Evolutionary conservation across 2,797 vertebrate species (phyloP).

Genomic region (Enteromius unitaeniatus): DNA sequence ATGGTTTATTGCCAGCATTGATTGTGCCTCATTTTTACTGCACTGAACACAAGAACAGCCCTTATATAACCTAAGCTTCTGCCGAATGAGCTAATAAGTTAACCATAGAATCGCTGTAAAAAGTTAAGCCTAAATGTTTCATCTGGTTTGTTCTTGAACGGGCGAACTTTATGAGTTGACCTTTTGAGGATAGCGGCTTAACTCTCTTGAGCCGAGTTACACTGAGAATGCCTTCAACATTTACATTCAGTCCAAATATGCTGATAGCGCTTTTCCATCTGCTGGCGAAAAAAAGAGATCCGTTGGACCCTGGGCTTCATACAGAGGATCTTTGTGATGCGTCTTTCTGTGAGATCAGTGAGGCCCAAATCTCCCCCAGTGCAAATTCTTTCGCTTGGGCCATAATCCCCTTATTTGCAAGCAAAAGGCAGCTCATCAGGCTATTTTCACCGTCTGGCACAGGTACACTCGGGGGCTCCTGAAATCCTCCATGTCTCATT

Average conservation of each 20-base stretch:
- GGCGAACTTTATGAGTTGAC: conserved; percentile 17
- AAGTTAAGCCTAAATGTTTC: conserved; percentile 8
- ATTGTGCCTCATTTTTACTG: not conserved
- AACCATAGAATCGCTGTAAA: not conserved
- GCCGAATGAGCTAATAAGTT: conserved; percentile 4
- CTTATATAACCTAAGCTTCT: not conserved
- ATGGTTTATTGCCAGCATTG: not conserved
- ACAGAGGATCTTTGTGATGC: conserved; percentile 58
- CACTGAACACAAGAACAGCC: not conserved
- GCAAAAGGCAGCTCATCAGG: conserved; percentile 73
- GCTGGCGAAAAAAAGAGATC: conserved; percentile 45
- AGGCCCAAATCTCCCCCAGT: conserved; percentile 69
- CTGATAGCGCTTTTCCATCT: conserved; percentile 52
- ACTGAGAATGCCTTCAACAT: conserved; percentile 17
- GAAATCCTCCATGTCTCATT: conserved; percentile 57
- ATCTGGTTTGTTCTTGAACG: not conserved
- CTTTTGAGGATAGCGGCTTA: conserved; percentile 5
- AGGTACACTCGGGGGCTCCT: conserved; percentile 46
- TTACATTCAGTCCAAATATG: conserved; percentile 41
- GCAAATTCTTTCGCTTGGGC: conserved; percentile 72
- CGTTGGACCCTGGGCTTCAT: conserved; percentile 40
- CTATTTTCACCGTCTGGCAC: conserved; percentile 42
- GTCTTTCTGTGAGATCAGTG: conserved; percentile 65
- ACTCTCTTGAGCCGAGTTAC: not conserved
- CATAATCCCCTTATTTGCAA: conserved; percentile 82